A percentile compares a stretch with the other conserved stretches of the same genome.
Evolutionary conservation across 2,797 vertebrate genomes (phyloP).

Genomic region (Lepilemur septentrionalis): DNA sequence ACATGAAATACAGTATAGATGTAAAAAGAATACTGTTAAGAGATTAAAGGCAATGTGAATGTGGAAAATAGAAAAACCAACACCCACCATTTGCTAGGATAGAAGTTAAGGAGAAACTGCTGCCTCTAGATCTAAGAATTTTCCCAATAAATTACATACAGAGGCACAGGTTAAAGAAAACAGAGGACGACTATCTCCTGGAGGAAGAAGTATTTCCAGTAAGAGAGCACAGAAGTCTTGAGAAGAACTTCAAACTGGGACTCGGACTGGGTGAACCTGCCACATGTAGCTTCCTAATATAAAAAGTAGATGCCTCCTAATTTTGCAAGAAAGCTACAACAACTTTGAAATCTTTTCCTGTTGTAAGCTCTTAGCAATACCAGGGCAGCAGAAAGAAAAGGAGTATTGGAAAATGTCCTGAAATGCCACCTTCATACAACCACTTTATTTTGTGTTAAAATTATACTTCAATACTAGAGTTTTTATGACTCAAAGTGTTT

Average conservation of each 20-base stretch:
- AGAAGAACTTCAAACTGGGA: neutral
- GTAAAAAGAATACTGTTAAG: neutral
- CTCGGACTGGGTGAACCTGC: neutral
- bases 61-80: neutral
- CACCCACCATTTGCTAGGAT: fast-evolving
- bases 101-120: neutral
- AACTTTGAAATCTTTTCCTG: neutral
- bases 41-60: neutral
- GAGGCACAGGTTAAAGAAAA: neutral
- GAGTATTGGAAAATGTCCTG: neutral
- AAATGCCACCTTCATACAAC: neutral
- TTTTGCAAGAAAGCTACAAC: neutral
- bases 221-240: neutral
- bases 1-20: neutral
- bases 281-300: neutral
- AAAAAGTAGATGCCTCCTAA: neutral
- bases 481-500: neutral
- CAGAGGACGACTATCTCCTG: neutral
- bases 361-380: neutral
- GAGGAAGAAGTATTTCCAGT: neutral
- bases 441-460: neutral
- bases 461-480: neutral
- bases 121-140: neutral
- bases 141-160: neutral
- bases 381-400: neutral